Percentiles rank a stretch among this genome's conserved stretches.
Evolutionary conservation across 2,113 vertebrate genomes (phyloP).

Genomic region (Indicator indicator): DNA sequence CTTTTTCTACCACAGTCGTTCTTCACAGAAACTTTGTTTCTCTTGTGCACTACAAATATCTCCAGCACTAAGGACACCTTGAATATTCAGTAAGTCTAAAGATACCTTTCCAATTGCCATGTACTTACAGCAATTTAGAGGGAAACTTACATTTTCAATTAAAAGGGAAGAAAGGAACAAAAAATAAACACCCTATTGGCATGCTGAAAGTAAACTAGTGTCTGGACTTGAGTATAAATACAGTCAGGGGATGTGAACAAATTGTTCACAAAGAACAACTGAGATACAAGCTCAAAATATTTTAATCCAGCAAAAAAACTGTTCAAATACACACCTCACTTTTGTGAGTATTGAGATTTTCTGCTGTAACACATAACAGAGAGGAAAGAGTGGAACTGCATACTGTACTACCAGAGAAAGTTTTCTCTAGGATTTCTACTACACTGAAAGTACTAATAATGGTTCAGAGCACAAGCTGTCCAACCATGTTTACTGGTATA

Average conservation of each 20-base stretch:
- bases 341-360: not conserved
- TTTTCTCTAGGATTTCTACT: not conserved
- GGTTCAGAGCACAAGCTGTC: not conserved
- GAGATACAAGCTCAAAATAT: not conserved
- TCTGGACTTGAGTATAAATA: not conserved
- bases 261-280: not conserved
- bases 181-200: not conserved
- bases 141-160: slow-evolving; percentile 1
- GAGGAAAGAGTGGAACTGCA: not conserved
- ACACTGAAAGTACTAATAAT: not conserved
- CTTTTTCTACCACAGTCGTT: not conserved
- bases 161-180: not conserved
- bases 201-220: not conserved
- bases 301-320: not conserved
- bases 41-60: not conserved
- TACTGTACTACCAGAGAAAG: not conserved
- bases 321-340: not conserved
- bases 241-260: not conserved
- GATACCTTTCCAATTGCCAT: not conserved
- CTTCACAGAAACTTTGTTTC: not conserved
- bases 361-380: not conserved
- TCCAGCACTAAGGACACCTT: not conserved
- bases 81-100: not conserved
- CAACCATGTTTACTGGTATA: not conserved
- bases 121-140: not conserved